phyloP scores from a whole-genome alignment of 2,888 invertebrate species.

The Sarcophaga caerulescens region DNA sequence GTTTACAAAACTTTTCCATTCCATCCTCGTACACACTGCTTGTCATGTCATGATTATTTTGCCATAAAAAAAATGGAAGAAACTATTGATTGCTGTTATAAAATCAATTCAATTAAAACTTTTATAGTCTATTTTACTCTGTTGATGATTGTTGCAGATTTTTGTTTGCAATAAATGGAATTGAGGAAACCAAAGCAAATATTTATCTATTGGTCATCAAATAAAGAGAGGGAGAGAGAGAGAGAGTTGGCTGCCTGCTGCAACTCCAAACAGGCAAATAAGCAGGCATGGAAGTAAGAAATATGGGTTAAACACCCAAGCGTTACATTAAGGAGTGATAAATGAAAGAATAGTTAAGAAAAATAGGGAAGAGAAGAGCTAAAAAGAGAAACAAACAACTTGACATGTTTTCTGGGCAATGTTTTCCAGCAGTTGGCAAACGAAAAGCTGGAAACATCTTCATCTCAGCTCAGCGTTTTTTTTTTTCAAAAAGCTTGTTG shows the following conservation, averaged over 20 bases:
- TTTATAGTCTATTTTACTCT: background rate
- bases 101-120: background rate
- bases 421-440: background rate
- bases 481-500: background rate
- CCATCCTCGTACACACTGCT: background rate
- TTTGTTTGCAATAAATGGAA: background rate
- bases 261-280: background rate
- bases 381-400: conserved; percentile 24
- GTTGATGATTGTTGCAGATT: background rate
- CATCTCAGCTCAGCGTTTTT: background rate
- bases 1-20: background rate
- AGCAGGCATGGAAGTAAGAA: background rate
- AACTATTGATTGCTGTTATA: background rate
- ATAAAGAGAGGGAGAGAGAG: background rate
- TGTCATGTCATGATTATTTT: background rate
- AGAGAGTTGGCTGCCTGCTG: background rate
- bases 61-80: background rate
- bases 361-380: conserved; percentile 25
- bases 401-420: conserved; percentile 24
- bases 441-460: conserved; percentile 9
- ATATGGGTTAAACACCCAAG: background rate
- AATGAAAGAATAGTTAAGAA: background rate
- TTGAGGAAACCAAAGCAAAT: conserved; percentile 18
- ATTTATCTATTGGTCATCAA: conserved; percentile 42
- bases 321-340: background rate